Evolutionary conservation across 2,113 vertebrate species (phyloP), one percentile per base, ranked within the genome.

Genomic region (Piprites chloris): DNA sequence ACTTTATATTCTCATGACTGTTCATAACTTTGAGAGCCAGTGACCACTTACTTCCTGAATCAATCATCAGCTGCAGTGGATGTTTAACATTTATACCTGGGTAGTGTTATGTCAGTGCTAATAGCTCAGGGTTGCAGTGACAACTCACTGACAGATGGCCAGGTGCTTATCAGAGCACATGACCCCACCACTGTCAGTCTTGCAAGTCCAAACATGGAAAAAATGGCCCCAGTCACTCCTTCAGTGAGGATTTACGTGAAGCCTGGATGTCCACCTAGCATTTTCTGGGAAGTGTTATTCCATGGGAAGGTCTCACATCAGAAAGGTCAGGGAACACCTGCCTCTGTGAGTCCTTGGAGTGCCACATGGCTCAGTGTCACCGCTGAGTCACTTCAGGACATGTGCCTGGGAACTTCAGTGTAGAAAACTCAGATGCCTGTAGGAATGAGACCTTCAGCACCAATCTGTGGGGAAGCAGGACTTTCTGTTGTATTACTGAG

Each of bases 241-340:
- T 53, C 42, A 49, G 49, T 0, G 1, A 72, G 20, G 41, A 11
- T 73, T 68, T 47, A 23, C 0, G 0, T 0, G 2, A 59, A 75
- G 33, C 5, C 5, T 6, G 59, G 24, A 22, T 49, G 47, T 46
- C 37, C 56, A 44, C 23, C 22, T 11, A 39, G 27, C 1, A 8
- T 28, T 1, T 84, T 68, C 66, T 79, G 67, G 90, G 58, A 91
- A 85, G 19, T 0, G 2, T 71, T 71, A 20, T 61, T 93, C 66
- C 44, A 59, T 27, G 12, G 68, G 41, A 77, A 79, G 17, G 12
- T 32, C 37, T 68, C 50, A 19, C 20, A 35, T 6, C 3, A 9
- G 55, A 37, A 21, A 91, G 96, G 93, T 94, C 91, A 80, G 86
- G 76, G 50, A 77, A 91, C 87, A 96, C 69, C 92, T 94, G 95